Conservation (phyloP, 1,140 invertebrate species). For the Cylas formicarius region DNA sequence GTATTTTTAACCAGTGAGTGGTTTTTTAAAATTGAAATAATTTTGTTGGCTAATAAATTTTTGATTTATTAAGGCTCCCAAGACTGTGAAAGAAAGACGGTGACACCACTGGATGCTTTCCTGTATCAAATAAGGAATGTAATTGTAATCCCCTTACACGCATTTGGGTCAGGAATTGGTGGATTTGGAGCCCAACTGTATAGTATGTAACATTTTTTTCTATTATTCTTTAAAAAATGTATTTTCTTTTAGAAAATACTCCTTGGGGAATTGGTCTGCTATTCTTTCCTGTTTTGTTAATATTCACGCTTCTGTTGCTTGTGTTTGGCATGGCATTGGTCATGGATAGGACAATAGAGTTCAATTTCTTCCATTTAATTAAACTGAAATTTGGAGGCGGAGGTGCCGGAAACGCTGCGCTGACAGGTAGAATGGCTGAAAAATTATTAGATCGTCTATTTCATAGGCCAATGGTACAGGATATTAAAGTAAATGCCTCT, state of each 20-base stretch:
- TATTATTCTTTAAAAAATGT: conserved; percentile 1
- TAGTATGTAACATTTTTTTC: conserved; percentile 12
- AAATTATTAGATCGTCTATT: conserved; percentile 4
- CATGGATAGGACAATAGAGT: conserved; percentile 14
- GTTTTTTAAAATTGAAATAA: neutral
- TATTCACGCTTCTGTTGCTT: conserved; percentile 13
- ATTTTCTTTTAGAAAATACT: conserved; percentile 15
- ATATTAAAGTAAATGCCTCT: conserved; percentile 1
- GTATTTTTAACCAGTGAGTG: conserved; percentile 17
- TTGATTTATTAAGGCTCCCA: conserved; percentile 4
- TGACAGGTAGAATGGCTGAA: conserved; percentile 4
- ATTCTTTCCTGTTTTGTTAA: conserved; percentile 20
- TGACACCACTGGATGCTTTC: conserved; percentile 20
- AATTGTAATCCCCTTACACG: conserved; percentile 18
- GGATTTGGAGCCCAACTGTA: conserved; percentile 20
- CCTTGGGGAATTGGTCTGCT: conserved; percentile 18
- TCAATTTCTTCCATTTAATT: conserved; percentile 17
- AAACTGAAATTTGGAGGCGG: conserved; percentile 13
- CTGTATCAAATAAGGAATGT: conserved; percentile 19
- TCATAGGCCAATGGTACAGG: conserved; percentile 19
- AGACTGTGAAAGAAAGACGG: conserved; percentile 18
- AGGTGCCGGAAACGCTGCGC: neutral
- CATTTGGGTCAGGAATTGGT: conserved; percentile 22
- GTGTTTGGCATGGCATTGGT: conserved; percentile 6
- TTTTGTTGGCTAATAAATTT: neutral